Evolutionary conservation across 2,113 vertebrate genomes (phyloP), one percentile per base, ranked within the genome.

Genomic region (Sebastes fasciatus): DNA sequence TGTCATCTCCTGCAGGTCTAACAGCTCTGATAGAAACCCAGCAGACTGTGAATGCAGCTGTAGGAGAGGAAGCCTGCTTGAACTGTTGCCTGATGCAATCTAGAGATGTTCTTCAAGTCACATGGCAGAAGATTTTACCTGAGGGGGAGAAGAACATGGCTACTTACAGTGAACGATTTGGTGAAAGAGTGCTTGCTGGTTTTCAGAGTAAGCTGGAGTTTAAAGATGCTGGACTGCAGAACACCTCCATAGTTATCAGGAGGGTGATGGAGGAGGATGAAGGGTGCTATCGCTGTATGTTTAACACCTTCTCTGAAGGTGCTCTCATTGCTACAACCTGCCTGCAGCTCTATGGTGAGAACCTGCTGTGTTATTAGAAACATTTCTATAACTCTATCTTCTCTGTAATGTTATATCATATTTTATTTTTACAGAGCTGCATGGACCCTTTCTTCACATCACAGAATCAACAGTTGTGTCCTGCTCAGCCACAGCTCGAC

Each of bases 271-370:
- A 77, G 55, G 52, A 80, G 48, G 88, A 93, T 52, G 80, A 85
- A 73, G 77, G 77, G 1, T 92, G 84, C 65, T 94, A 89, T 61
- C 49, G 0, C 3, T 94, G 91, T 42, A 0, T 92, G 78, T 89
- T 93, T 40, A 86, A 65, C 48, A 45, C 73, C n/a, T 80, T 34
- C 45, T 81, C 89, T 62, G 80, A 89, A 0, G 85, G 84, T 0
- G 3, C 70, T 42, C 1, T 90, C 1, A 48, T 0, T 1, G 67
- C 3, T 1, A 51, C 0, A 48, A 74, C 88, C 43, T 93, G 86
- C 61, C 80, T 90, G 40, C 55, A 52, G 23, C 16, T 89, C 8
- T 89, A 84, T 43, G 91, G 89, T 94, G 19, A 91, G 58, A 42
- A 55, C 23, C 54, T 21, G 34, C 10, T n/a, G 14, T 2, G 4